phyloP scores from a whole-genome alignment of 2,113 vertebrate species.

The Seriola rivoliana region DNA sequence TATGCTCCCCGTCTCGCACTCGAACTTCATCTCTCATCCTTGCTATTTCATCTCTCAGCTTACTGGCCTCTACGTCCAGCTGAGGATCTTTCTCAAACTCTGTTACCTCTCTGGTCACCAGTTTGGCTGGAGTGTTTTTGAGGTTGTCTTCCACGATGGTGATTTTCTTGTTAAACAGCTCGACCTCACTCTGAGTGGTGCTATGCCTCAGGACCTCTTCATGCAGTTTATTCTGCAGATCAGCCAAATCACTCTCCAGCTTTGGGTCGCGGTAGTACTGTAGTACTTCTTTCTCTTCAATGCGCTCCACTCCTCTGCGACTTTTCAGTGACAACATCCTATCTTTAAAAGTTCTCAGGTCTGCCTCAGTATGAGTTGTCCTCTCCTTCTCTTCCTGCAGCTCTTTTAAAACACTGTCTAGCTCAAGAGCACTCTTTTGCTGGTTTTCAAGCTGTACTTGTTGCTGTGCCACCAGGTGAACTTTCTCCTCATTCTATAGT shows the following conservation, averaged over 20 bases:
- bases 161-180: constrained; percentile 82
- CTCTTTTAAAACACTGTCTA: constrained; percentile 80
- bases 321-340: constrained; percentile 89
- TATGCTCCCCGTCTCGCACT: constrained; percentile 75
- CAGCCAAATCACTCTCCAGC: constrained; percentile 84
- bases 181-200: constrained; percentile 84
- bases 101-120: constrained; percentile 95
- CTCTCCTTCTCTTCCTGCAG: constrained; percentile 88
- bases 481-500: constrained; percentile 89
- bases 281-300: constrained; percentile 94
- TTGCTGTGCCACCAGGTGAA: constrained; percentile 74
- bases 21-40: constrained; percentile 83
- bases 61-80: constrained; percentile 88
- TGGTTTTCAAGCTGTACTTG: constrained; percentile 82
- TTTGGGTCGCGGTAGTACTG: constrained; percentile 94
- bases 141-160: constrained; percentile 82
- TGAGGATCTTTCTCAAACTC: constrained; percentile 92
- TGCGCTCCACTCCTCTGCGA: constrained; percentile 89
- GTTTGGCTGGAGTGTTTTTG: constrained; percentile 83
- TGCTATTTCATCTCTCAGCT: constrained; percentile 85
- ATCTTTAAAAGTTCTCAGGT: constrained; percentile 85
- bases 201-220: constrained; percentile 84
- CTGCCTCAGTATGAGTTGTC: constrained; percentile 77
- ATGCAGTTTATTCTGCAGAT: constrained; percentile 81
- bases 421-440: constrained; percentile 66